Evolutionary conservation across 2,888 invertebrate genomes (phyloP), one percentile per base, ranked within the genome.

Genomic region (Hydroisotoma schaefferi): DNA sequence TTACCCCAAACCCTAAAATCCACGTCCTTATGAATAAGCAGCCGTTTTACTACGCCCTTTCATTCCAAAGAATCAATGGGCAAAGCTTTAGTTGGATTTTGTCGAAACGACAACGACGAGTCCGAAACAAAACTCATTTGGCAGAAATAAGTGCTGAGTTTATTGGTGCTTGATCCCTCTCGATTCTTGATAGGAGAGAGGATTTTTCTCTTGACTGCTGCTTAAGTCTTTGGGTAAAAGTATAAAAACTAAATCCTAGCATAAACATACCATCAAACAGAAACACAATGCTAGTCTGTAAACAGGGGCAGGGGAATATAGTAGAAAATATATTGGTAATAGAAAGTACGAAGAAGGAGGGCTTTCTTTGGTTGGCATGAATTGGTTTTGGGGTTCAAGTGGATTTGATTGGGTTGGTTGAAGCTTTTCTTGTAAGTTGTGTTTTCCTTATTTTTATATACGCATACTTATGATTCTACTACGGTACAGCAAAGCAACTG

Each of bases 101-200:
- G 27, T 3, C 3, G 49, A 28, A 49, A 49, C 28, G n/a, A n/a
- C n/a, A n/a, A n/a, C n/a, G n/a, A n/a, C n/a, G 55, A 55, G 44
- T 43, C 55, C 20, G 46, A 44, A 52, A 44, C 25, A 58, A 58
- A 52, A 58, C 53, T 58, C 53, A 44, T 58, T 58, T 58, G 53
- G 58, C 46, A 46, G 44, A 52, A 58, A 28, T 58, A 52, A 58
- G 58, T 44, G 29, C 22, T 10, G 25, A 18, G 33, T 58, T 58
- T 58, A 58, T 58, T 52, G 58, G 33, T 27, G 46, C 53, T 58
- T 58, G 58, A 58, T 58, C 58, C 53, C 51, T 51, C 51, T 55
- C 20, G 49, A 49, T 49, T 27, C 49, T 28, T 20, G 40, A 40
- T 40, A 40, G n/a, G 40, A 40, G 40, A 40, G 46, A 46, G 25